Base-by-base conservation (phyloP, 2,888 invertebrate species). In the Brachypterus glaber region DNA sequence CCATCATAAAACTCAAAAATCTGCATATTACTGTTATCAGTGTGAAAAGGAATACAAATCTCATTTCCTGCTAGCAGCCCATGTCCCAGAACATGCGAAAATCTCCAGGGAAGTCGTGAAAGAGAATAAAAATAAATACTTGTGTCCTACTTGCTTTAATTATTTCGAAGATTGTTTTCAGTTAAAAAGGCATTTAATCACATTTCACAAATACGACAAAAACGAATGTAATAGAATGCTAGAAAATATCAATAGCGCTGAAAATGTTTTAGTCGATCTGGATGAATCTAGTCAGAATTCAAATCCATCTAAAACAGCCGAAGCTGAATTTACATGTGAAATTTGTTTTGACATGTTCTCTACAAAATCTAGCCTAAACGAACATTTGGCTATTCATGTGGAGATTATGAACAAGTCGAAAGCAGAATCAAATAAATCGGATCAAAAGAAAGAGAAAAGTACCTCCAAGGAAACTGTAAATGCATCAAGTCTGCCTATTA, bases 81-180 rank as follows among this genome's bases (percentile, higher is more conserved):
- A n/a, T n/a, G n/a, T n/a, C n/a, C n/a, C n/a, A n/a, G n/a, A n/a
- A n/a, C n/a, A n/a, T n/a, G n/a, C n/a, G n/a, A n/a, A n/a, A n/a
- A n/a, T n/a, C n/a, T n/a, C n/a, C n/a, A n/a, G n/a, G n/a, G n/a
- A n/a, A n/a, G n/a, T n/a, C n/a, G n/a, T n/a, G n/a, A n/a, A n/a
- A n/a, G n/a, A n/a, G n/a, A n/a, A n/a, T 1, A 30, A 39, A 30
- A 40, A 43, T 15, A 17, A 35, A 1, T 51, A 50, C 32, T 36
- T 24, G 5, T 53, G 53, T 30, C 27, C 30, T 2, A 36, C 33
- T 13, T 54, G 54, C 24, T 15, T 40, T 4, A 42, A 42, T 29
- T 32, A 32, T 4, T 54, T 51, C 26, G 44, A 45, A 14, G 51
- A 54, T 35, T 52, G 51, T 26, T 50, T 45, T 21, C 47, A 52